Conservation (phyloP, 2,797 vertebrate genomes). For the Halcyon smyrnensis region DNA sequence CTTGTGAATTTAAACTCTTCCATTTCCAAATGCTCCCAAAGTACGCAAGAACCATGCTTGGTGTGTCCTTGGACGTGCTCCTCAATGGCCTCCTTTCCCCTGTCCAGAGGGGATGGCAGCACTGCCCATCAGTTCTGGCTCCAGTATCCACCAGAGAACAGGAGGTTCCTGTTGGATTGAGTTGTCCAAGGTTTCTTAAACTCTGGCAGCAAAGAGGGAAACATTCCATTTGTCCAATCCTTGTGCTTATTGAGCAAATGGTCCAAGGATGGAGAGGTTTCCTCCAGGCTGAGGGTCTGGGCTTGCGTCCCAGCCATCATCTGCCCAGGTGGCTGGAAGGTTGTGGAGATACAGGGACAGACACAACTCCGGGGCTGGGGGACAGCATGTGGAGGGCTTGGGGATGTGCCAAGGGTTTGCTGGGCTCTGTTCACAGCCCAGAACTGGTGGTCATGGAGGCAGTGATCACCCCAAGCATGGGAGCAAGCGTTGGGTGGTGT, state of each 20-base stretch:
- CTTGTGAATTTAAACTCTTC: not conserved
- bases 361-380: not conserved
- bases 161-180: accelerated
- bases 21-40: accelerated
- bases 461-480: accelerated
- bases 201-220: not conserved
- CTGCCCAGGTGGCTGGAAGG: not conserved
- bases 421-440: not conserved
- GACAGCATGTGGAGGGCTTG: not conserved
- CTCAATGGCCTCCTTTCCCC: not conserved
- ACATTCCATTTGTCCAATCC: accelerated
- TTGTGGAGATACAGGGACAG: accelerated
- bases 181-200: not conserved
- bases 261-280: not conserved
- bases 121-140: not conserved
- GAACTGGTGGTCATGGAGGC: not conserved
- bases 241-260: not conserved
- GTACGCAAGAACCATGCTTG: not conserved
- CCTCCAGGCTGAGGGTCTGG: not conserved
- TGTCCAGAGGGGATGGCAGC: not conserved
- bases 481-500: accelerated
- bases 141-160: not conserved
- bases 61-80: not conserved
- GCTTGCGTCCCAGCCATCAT: accelerated
- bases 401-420: not conserved